Conservation (phyloP, 1,140 invertebrate genomes). For the Colletes gigas region DNA sequence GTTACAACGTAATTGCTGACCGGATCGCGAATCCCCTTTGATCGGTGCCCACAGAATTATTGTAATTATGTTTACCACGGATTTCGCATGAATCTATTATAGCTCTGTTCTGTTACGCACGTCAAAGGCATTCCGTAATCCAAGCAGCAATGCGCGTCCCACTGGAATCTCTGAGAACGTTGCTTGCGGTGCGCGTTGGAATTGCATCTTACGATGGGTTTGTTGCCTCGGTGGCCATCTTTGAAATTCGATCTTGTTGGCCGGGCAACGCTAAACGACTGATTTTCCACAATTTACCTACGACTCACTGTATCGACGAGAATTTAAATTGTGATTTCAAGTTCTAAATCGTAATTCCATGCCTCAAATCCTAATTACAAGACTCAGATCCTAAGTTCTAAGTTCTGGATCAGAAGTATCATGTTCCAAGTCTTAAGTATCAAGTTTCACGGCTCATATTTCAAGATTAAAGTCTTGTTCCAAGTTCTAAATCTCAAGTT, state of each 20-base stretch:
- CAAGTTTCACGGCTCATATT: too few relatives aligned
- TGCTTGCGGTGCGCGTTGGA: conserved; percentile 8
- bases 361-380: too few relatives aligned
- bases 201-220: conserved; percentile 38
- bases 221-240: not conserved
- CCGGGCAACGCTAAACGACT: too few relatives aligned
- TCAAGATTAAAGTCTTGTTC: too few relatives aligned
- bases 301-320: too few relatives aligned
- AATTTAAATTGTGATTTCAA: too few relatives aligned
- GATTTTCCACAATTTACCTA: not conserved
- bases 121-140: conserved; percentile 64
- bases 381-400: too few relatives aligned
- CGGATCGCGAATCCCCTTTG: conserved; percentile 25
- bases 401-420: too few relatives aligned
- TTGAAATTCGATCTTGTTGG: not conserved
- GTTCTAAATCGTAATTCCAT: too few relatives aligned
- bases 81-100: conserved; percentile 59
- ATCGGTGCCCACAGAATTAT: conserved; percentile 49
- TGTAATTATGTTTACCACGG: conserved; percentile 58
- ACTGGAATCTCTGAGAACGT: conserved; percentile 42
- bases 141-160: conserved; percentile 37
- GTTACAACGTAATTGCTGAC: conserved; percentile 27
- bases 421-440: too few relatives aligned
- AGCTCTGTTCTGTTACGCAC: conserved; percentile 50
- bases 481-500: too few relatives aligned